Evolutionary conservation across 2,888 invertebrate species (phyloP).

Genomic region (Leucophora obtusa): DNA sequence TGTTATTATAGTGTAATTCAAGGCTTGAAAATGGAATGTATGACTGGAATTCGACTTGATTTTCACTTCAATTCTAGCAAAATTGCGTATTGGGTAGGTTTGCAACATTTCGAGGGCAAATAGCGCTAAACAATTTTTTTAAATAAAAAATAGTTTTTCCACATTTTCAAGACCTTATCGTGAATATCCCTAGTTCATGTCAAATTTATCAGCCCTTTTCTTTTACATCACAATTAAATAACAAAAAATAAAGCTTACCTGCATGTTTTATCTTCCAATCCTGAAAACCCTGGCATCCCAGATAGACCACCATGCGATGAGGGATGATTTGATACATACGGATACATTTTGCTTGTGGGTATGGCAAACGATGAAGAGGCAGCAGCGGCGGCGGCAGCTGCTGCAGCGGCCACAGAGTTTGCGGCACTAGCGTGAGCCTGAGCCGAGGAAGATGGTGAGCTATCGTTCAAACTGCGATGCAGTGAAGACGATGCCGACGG

Average conservation of each 20-base stretch:
- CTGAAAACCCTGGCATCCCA: conserved; percentile 82
- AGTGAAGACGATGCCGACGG: conserved; percentile 73
- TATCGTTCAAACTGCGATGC: conserved; percentile 72
- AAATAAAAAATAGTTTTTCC: too few relatives aligned
- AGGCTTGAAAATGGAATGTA: too few relatives aligned
- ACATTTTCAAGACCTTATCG: too few relatives aligned
- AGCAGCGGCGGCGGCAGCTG: conserved; percentile 71
- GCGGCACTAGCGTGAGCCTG: conserved; percentile 76
- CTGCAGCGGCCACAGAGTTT: conserved; percentile 80
- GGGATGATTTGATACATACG: conserved; percentile 89
- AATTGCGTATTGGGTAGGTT: too few relatives aligned
- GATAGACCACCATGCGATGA: conserved; percentile 88
- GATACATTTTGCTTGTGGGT: conserved; percentile 91
- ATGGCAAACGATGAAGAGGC: conserved; percentile 79
- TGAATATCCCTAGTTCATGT: too few relatives aligned
- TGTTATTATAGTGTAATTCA: too few relatives aligned
- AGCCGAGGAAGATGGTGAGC: conserved; percentile 78
- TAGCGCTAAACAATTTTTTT: too few relatives aligned
- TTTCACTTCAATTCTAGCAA: too few relatives aligned
- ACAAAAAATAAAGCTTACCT: conserved; percentile 71
- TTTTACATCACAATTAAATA: too few relatives aligned
- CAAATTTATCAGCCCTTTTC: too few relatives aligned
- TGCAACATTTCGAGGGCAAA: too few relatives aligned
- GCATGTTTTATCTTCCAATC: conserved; percentile 79
- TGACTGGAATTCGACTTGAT: too few relatives aligned